A percentile compares a stretch with the other conserved stretches of the same genome.
Evolutionary conservation across 2,797 vertebrate species (phyloP).

Genomic region (Toxotes lorentzi): DNA sequence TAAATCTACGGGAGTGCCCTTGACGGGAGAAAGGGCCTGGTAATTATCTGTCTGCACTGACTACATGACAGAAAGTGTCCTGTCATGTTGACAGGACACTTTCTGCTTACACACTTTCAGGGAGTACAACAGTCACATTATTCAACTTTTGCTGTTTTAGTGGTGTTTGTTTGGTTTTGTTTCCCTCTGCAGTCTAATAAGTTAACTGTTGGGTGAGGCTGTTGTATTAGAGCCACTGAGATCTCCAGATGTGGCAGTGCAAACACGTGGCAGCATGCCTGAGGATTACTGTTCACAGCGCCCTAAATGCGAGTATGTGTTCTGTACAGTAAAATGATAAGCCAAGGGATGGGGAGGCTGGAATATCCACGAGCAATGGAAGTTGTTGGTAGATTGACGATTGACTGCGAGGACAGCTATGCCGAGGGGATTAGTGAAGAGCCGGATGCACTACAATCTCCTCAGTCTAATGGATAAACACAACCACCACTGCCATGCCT

Average conservation of each 20-base stretch:
- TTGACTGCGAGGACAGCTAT: conserved; percentile 55
- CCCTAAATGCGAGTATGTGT: conserved; percentile 45
- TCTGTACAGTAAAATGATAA: conserved; percentile 60
- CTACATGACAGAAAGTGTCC: neutral
- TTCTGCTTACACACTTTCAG: neutral
- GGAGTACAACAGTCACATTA: neutral
- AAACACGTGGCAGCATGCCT: conserved; percentile 41
- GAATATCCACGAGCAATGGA: conserved; percentile 54
- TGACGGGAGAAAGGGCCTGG: rapidly evolving
- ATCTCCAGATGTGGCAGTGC: conserved; percentile 56
- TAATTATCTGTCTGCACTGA: neutral
- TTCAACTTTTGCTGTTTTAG: neutral
- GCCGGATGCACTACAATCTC: conserved; percentile 59
- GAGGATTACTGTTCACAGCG: conserved; percentile 57
- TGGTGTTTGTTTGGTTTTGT: neutral
- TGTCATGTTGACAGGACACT: neutral
- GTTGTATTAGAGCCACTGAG: conserved; percentile 22
- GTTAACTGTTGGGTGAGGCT: conserved; percentile 5
- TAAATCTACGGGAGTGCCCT: neutral
- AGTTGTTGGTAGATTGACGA: conserved; percentile 69
- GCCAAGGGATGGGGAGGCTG: conserved; percentile 45
- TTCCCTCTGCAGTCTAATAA: neutral
- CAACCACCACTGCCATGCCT: conserved; percentile 24
- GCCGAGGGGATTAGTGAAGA: conserved; percentile 73
- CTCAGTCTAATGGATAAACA: conserved; percentile 62